phyloP scores from a whole-genome alignment of 2,888 invertebrate genomes.

The Heliconius aoede region DNA sequence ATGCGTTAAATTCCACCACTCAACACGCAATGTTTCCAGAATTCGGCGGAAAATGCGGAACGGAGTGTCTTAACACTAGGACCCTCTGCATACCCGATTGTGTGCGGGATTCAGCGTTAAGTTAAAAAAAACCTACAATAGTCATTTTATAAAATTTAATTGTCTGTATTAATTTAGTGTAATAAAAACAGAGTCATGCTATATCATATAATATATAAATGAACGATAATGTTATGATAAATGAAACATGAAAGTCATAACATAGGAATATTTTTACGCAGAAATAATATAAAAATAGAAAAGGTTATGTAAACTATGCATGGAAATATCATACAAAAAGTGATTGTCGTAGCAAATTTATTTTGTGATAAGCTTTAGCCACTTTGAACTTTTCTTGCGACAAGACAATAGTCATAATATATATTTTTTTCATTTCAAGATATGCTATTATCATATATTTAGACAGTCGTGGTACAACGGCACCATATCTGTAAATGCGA shows the following conservation, averaged over 20 bases:
- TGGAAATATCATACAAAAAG: neutral
- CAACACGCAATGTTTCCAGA: no score
- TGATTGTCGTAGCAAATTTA: constrained; percentile 11
- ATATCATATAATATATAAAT: constrained; percentile 2
- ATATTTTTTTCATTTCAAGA: neutral
- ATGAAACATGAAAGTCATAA: constrained; percentile 1
- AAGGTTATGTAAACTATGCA: constrained; percentile 15
- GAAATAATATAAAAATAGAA: constrained; percentile 21
- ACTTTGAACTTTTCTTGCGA: constrained; percentile 6
- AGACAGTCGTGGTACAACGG: neutral
- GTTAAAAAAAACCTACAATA: neutral
- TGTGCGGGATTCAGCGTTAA: no score
- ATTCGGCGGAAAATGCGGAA: no score
- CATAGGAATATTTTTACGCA: constrained; percentile 12
- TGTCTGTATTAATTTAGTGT: neutral
- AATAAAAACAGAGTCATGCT: constrained; percentile 3
- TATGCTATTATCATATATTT: neutral
- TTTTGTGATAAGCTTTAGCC: neutral
- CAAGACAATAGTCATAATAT: neutral
- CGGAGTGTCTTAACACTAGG: no score
- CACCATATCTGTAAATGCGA: neutral
- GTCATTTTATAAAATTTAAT: neutral
- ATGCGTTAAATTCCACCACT: no score
- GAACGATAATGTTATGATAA: neutral
- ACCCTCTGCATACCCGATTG: no score